phyloP scores from a whole-genome alignment of 1,140 invertebrate species.

The Drosophila tani region DNA sequence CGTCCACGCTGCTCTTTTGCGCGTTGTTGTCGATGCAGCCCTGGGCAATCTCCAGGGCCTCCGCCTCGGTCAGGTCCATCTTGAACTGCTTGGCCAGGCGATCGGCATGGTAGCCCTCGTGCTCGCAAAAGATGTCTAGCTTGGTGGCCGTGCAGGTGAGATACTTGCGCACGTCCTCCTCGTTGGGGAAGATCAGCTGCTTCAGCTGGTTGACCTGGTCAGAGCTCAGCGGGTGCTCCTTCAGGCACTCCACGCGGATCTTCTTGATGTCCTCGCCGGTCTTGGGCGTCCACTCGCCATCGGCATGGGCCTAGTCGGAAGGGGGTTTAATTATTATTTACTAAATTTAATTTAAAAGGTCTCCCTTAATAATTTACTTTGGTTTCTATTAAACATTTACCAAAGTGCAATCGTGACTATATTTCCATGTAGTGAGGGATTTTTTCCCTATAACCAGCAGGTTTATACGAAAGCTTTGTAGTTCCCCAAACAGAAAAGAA shows the following conservation, averaged over 20 bases:
- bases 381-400: too few species aligned
- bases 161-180: slow-evolving; percentile 71
- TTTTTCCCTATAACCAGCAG: not conserved
- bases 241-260: slow-evolving; percentile 70
- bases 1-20: slow-evolving; percentile 60
- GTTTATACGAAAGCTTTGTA: not conserved
- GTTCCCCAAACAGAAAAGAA: not conserved
- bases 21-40: slow-evolving; percentile 69
- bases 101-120: slow-evolving; percentile 75
- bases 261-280: slow-evolving; percentile 63
- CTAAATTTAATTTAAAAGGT: not conserved
- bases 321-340: not conserved
- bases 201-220: slow-evolving; percentile 69
- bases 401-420: too few species aligned
- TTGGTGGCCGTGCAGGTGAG: slow-evolving; percentile 70
- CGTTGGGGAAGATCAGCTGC: slow-evolving; percentile 70
- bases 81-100: slow-evolving; percentile 82
- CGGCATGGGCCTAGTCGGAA: slow-evolving; percentile 50
- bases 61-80: slow-evolving; percentile 74
- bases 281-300: slow-evolving; percentile 70
- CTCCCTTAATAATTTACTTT: too few species aligned
- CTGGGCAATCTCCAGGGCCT: slow-evolving; percentile 68
- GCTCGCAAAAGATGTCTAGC: slow-evolving; percentile 74
- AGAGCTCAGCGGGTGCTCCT: slow-evolving; percentile 51
- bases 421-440: not conserved